phyloP scores from a whole-genome alignment of 2,888 invertebrate species.

The Lycaena phlaeas region DNA sequence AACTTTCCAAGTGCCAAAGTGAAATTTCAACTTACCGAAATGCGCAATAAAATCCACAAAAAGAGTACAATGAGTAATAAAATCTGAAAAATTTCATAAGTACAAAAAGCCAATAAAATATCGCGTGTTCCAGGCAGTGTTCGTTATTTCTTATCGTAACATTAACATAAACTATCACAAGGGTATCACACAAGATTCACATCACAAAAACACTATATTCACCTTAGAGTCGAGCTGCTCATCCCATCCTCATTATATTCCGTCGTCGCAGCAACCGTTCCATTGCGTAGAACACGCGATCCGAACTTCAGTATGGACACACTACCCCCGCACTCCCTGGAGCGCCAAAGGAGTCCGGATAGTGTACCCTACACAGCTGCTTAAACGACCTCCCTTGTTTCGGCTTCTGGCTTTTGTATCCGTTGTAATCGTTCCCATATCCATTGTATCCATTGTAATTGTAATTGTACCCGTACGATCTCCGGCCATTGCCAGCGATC shows the following conservation, averaged over 20 bases:
- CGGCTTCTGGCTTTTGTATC: conserved; percentile 26
- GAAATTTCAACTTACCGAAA: too few relatives aligned
- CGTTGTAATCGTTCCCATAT: conserved; percentile 29
- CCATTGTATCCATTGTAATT: conserved; percentile 34
- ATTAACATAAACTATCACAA: conserved; percentile 48
- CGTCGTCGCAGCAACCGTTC: conserved; percentile 63
- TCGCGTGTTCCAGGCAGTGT: conserved; percentile 67
- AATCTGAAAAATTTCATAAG: conserved; percentile 31
- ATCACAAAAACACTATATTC: conserved; percentile 8
- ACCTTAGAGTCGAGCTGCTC: not conserved
- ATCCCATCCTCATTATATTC: conserved; percentile 68
- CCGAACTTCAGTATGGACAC: conserved; percentile 75
- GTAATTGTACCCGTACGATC: conserved; percentile 48
- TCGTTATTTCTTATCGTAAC: conserved; percentile 34
- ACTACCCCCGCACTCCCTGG: conserved; percentile 74
- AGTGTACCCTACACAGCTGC: conserved; percentile 79
- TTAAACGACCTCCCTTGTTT: conserved; percentile 74
- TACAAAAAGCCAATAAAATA: conserved; percentile 61
- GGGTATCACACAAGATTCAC: conserved; percentile 36
- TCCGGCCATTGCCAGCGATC: conserved; percentile 47
- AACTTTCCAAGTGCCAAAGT: too few relatives aligned
- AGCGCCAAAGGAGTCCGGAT: conserved; percentile 62
- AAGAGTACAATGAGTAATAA: not conserved
- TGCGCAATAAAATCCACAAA: not conserved
- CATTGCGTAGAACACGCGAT: conserved; percentile 71